Conservation (phyloP, 1,140 invertebrate genomes). For the Drepana arcuata region DNA sequence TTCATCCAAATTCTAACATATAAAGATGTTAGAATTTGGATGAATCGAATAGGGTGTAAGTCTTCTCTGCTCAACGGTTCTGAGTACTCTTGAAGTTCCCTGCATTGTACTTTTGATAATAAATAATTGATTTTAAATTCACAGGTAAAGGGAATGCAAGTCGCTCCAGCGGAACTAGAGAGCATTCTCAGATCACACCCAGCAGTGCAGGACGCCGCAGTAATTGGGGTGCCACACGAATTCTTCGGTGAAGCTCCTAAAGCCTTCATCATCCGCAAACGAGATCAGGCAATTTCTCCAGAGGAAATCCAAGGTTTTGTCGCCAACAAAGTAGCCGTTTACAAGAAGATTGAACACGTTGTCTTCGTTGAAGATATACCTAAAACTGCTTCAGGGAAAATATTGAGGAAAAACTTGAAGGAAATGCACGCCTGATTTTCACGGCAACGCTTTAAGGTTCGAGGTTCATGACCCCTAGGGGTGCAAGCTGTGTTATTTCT, state of each 20-base stretch:
- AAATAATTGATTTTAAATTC: too few relatives aligned
- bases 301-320: slow-evolving; percentile 75
- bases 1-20: too few relatives aligned
- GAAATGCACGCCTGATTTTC: slow-evolving; percentile 54
- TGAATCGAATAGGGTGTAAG: too few relatives aligned
- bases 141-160: slow-evolving; percentile 81
- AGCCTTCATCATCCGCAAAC: slow-evolving; percentile 78
- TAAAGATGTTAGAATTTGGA: too few relatives aligned
- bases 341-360: slow-evolving; percentile 81
- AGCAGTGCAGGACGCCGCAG: slow-evolving; percentile 84
- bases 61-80: too few relatives aligned
- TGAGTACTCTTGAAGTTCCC: too few relatives aligned
- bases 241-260: slow-evolving; percentile 84
- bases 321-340: slow-evolving; percentile 78
- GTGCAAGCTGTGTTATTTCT: too few relatives aligned
- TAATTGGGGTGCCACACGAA: slow-evolving; percentile 87
- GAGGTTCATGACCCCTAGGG: too few relatives aligned
- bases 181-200: slow-evolving; percentile 83
- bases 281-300: slow-evolving; percentile 47
- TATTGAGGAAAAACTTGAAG: slow-evolving; percentile 78
- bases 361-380: slow-evolving; percentile 81
- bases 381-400: slow-evolving; percentile 85
- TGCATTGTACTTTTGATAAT: too few relatives aligned
- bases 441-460: too few relatives aligned
- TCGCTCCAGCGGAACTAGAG: slow-evolving; percentile 92